Evolutionary conservation across 2,797 vertebrate species (phyloP).

Genomic region (Bradypodion pumilum): DNA sequence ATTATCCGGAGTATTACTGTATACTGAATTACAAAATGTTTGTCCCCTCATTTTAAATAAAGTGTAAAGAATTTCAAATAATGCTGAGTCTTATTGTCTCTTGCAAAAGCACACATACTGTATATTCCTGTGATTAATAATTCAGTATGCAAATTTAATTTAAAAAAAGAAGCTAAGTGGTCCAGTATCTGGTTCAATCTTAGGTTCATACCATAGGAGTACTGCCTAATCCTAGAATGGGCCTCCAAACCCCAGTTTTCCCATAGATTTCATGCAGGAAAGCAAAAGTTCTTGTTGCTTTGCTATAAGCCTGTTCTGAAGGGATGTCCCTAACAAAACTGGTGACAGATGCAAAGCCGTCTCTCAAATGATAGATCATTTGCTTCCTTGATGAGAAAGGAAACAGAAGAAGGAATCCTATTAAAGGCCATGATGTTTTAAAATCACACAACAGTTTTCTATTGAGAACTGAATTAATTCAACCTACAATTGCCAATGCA

Average conservation of each 20-base stretch:
- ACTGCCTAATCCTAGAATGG: too few relatives aligned
- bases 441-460: slow-evolving; percentile 12
- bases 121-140: background rate
- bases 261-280: background rate
- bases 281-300: background rate
- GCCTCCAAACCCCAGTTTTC: background rate
- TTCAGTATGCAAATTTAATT: background rate
- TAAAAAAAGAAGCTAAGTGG: too few relatives aligned
- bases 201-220: too few relatives aligned
- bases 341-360: background rate
- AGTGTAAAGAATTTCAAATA: background rate
- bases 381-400: background rate
- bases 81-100: background rate
- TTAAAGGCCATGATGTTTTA: background rate
- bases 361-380: background rate
- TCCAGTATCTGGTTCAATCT: too few relatives aligned
- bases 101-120: background rate
- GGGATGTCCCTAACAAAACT: background rate
- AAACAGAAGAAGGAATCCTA: background rate
- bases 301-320: background rate
- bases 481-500: background rate
- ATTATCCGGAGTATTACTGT: too few relatives aligned
- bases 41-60: background rate
- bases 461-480: background rate
- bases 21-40: background rate